These are phyloP conservation scores for Luperina nickerlii DNA, from an alignment of 2,888 invertebrate genomes.

Conservation along the genomic window DNA sequence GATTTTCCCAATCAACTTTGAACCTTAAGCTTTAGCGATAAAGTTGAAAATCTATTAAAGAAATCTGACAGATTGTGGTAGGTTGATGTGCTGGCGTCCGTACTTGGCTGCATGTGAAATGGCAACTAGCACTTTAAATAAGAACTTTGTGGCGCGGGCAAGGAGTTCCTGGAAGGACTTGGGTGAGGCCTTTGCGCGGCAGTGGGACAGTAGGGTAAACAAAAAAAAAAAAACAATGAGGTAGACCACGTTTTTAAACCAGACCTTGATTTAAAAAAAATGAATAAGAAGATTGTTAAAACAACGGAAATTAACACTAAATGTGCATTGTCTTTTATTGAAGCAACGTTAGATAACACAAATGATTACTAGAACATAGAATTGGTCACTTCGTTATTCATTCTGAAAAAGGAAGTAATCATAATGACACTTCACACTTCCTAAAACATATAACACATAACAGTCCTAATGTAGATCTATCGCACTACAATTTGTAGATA, in stretches of 20 bases:
- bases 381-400: slow-evolving; percentile 18
- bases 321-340: slow-evolving; percentile 4
- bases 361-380: slow-evolving; percentile 19
- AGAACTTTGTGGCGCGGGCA: no score
- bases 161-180: no score
- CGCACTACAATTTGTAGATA: background rate
- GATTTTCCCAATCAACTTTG: no score
- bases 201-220: no score
- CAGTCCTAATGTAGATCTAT: slow-evolving; percentile 16
- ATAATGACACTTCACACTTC: slow-evolving; percentile 13
- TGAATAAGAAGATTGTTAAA: slow-evolving; percentile 7
- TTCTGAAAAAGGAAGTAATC: slow-evolving; percentile 14
- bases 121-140: background rate
- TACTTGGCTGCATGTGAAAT: background rate
- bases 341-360: slow-evolving; percentile 17
- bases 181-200: no score
- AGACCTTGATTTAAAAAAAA: slow-evolving; percentile 6
- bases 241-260: background rate
- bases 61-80: no score
- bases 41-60: no score
- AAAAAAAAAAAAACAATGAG: background rate
- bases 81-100: no score
- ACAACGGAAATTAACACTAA: slow-evolving; percentile 15
- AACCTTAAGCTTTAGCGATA: no score
- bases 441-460: background rate